phyloP scores from a whole-genome alignment of 2,113 vertebrate genomes.

The Aleadryas rufinucha region DNA sequence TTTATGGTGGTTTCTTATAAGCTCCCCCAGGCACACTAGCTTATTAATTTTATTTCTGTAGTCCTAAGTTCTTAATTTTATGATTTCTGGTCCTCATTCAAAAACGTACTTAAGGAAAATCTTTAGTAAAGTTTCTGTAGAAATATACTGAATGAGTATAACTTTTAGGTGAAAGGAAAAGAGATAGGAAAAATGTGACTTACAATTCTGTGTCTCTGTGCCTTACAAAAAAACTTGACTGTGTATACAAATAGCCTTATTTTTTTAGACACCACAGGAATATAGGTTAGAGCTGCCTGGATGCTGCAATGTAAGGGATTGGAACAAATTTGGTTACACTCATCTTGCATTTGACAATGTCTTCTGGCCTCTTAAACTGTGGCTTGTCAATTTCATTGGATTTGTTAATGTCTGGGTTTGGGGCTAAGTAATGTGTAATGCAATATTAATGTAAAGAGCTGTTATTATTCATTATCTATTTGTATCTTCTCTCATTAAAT shows the following conservation, averaged over 20 bases:
- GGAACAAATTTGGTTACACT: not conserved
- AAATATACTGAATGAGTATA: not conserved
- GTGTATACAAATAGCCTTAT: not conserved
- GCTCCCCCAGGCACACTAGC: not conserved
- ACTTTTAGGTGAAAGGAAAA: not conserved
- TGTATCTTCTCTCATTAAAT: not conserved
- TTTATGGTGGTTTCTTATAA: not conserved
- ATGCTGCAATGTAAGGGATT: not conserved
- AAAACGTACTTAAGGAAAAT: slow-evolving; percentile 8
- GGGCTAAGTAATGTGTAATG: not conserved
- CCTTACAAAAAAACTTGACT: not conserved
- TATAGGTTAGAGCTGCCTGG: not conserved
- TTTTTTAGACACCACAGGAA: not conserved
- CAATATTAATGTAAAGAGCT: not conserved
- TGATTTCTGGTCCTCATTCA: slow-evolving; percentile 12
- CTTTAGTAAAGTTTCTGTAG: not conserved
- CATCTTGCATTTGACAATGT: not conserved
- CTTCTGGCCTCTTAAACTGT: not conserved
- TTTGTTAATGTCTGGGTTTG: not conserved
- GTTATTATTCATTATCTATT: not conserved
- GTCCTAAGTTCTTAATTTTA: slow-evolving; percentile 9
- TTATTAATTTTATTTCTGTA: slow-evolving; percentile 37
- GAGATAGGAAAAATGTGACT: not conserved
- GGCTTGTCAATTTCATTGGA: not conserved
- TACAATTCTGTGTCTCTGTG: not conserved